phyloP scores from a whole-genome alignment of 2,113 vertebrate genomes.

The Brachyhypopomus occidentalis region DNA sequence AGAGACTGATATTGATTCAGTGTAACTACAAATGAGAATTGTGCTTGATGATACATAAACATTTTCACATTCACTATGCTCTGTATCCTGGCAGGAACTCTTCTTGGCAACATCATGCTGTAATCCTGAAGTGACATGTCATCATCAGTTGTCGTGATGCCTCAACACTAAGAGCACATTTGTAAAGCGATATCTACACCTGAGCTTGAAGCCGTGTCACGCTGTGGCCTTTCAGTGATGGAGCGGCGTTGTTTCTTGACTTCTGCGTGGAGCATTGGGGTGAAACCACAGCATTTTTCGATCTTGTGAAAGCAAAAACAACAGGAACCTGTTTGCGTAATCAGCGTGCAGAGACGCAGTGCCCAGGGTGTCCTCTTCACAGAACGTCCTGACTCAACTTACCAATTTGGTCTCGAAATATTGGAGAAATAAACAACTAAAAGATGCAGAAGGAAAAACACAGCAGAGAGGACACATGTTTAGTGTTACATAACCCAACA shows the following conservation, averaged over 20 bases:
- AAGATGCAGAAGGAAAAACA: neutral
- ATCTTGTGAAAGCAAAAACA: neutral
- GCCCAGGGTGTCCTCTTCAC: neutral
- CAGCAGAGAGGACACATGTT: neutral
- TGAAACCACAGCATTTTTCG: slow-evolving; percentile 14
- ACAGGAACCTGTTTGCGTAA: slow-evolving; percentile 1
- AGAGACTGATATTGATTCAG: neutral
- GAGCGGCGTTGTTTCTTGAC: neutral
- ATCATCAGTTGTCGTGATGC: neutral
- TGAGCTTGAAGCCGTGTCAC: neutral
- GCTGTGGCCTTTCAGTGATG: neutral
- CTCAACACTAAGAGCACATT: neutral
- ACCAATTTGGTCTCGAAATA: neutral
- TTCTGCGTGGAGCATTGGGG: neutral
- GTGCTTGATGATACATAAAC: neutral
- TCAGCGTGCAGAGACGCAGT: neutral
- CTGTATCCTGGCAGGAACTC: neutral
- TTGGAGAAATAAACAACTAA: neutral
- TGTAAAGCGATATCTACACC: neutral
- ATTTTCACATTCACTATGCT: neutral
- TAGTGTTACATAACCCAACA: neutral
- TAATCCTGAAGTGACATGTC: neutral
- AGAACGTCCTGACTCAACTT: too few species aligned
- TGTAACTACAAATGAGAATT: neutral
- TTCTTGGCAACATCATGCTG: neutral